A percentile compares a stretch with the other conserved stretches of the same genome.
Evolutionary conservation across 2,113 vertebrate species (phyloP).

Genomic region (Centropristis striata): DNA sequence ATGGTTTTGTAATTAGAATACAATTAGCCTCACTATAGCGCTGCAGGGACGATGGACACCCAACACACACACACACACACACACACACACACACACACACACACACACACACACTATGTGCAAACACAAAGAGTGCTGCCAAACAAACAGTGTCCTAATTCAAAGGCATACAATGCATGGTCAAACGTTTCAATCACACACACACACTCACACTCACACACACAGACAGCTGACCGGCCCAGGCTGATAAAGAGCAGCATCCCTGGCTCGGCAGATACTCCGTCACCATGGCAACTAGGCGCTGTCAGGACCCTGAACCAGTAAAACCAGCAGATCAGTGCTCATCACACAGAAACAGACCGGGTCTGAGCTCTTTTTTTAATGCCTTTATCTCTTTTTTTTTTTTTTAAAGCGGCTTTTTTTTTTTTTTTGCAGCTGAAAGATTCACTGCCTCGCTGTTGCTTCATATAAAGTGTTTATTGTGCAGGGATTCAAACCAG

Average conservation of each 20-base stretch:
- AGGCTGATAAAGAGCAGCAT: conserved; percentile 57
- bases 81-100: conserved; percentile 21
- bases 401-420: not conserved
- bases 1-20: conserved; percentile 75
- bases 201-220: conserved; percentile 25
- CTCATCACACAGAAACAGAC: not conserved
- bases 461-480: not conserved
- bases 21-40: conserved; percentile 68
- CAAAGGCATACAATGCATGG: conserved; percentile 54
- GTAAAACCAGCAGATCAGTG: conserved; percentile 40
- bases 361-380: not conserved
- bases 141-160: conserved; percentile 44
- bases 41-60: conserved; percentile 32
- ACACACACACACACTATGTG: conserved; percentile 32
- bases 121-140: conserved; percentile 30
- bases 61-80: conserved; percentile 3
- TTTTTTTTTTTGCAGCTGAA: not conserved
- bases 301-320: conserved; percentile 48
- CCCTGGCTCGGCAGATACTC: conserved; percentile 42
- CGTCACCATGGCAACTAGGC: conserved; percentile 65
- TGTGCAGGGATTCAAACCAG: conserved; percentile 1
- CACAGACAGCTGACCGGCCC: conserved; percentile 30
- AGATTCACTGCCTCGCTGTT: not conserved
- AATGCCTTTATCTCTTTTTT: conserved; percentile 17
- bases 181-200: conserved; percentile 49